Evolutionary conservation across 2,888 invertebrate species (phyloP), one percentile per base, ranked within the genome.

Genomic region (Polietes domitor): DNA sequence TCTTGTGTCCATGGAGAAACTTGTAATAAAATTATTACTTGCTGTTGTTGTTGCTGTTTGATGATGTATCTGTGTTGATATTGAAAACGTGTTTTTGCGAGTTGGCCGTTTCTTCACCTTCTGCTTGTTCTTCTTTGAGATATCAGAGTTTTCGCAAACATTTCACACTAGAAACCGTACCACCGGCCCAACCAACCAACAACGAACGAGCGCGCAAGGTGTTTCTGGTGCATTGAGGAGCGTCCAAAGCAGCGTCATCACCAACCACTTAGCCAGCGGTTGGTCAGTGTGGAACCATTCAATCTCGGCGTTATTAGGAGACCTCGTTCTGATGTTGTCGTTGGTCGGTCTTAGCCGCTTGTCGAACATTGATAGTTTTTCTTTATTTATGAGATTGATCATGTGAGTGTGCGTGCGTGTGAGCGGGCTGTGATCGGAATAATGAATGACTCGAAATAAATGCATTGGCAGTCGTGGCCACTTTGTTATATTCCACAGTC

Each of bases 361-460:
- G 47, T 10, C 43, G 41, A 58, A 65, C 17, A 55, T 70, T 63
- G 43, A 70, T 73, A 65, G 37, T 81, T 82, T 70, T 79, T 79
- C 61, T 80, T 83, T 73, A 63, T 24, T 50, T 37, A 28, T 58
- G 41, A 24, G 26, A 24, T 37, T 41, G 63, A 68, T 28, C 32
- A 43, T 50, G 53, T 41, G 74, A 74, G 61, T 80, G 76, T 80
- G 80, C 5, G 15, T 68, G 76, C 63, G 71, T 63, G 50, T 71
- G 47, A 9, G 43, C 43, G 24, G 21, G 43, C 12, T 37, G 24
- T 68, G 43, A 43, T 21, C 68, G 68, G 84, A 80, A 84, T 84
- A 84, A 84, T 84, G 81, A 84, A 84, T 81, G 81, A 81, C 72
- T 75, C 65, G 73, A 63, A 77, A 80, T 77, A 70, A 80, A 83